These are phyloP conservation scores for Pseudois nayaur DNA, from an alignment of 2,113 vertebrate genomes.

Conservation along the genomic window DNA sequence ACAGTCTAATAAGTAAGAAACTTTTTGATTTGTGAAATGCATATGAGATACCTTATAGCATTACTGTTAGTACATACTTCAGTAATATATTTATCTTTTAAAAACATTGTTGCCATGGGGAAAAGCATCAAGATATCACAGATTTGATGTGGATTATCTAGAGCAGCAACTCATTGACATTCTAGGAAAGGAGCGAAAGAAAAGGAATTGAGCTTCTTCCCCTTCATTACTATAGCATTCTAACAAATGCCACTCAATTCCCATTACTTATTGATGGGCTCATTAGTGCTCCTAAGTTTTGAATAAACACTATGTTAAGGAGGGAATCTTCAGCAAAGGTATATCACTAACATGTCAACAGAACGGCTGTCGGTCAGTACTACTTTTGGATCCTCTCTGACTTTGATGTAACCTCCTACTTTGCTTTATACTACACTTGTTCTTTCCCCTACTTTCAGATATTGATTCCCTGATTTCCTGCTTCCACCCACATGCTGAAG, in stretches of 20 bases:
- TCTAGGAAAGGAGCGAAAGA: neutral
- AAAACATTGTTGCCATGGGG: neutral
- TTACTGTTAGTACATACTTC: neutral
- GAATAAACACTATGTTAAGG: neutral
- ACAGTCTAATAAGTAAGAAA: neutral
- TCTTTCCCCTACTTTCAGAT: neutral
- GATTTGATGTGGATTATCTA: neutral
- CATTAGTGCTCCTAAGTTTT: neutral
- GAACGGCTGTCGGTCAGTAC: fast-evolving
- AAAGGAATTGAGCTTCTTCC: neutral
- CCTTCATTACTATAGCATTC: neutral
- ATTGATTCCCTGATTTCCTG: neutral
- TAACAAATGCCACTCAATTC: neutral
- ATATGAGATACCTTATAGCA: neutral
- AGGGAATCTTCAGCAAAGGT: neutral
- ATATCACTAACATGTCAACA: neutral
- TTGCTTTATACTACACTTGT: neutral
- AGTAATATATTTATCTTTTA: neutral
- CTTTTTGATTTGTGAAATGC: neutral
- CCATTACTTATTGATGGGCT: neutral
- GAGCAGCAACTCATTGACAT: neutral
- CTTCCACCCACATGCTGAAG: neutral
- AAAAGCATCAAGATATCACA: neutral
- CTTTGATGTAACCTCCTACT: neutral
- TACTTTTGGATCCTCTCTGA: neutral